These are phyloP conservation scores for Cynopterus sphinx DNA, from an alignment of 2,797 vertebrate species.

Conservation along the genomic window DNA sequence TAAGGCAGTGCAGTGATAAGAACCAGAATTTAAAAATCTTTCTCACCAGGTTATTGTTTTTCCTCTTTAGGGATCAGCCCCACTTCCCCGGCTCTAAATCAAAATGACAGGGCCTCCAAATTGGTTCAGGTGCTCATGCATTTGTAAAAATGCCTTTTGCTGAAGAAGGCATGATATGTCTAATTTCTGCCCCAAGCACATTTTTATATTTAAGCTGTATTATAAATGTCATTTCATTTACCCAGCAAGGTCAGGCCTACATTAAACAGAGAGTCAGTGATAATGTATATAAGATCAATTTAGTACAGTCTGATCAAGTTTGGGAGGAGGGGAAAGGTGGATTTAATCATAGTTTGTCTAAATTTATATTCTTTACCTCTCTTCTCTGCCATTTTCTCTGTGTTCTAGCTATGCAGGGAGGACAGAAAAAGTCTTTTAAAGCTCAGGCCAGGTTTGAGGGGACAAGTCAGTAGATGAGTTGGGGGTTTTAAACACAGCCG, in stretches of 20 bases:
- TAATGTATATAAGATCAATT: conserved; percentile 31
- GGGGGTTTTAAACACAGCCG: background rate
- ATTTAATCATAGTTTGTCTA: conserved; percentile 36
- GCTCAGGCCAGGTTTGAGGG: background rate
- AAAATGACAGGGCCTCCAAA: conserved; percentile 55
- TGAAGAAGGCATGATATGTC: conserved; percentile 68
- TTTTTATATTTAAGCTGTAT: conserved; percentile 79
- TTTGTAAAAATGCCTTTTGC: conserved; percentile 71
- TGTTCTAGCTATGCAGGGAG: background rate
- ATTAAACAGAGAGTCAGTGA: background rate
- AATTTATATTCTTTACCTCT: conserved; percentile 38
- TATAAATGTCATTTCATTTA: conserved; percentile 74
- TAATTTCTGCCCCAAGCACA: conserved; percentile 69
- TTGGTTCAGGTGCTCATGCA: conserved; percentile 71
- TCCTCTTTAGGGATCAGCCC: conserved; percentile 67
- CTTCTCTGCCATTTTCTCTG: background rate
- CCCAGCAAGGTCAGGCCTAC: background rate
- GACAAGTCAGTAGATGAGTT: background rate
- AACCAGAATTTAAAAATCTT: conserved; percentile 34
- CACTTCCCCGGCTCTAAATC: conserved; percentile 73
- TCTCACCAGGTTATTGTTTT: conserved; percentile 59
- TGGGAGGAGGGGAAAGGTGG: background rate
- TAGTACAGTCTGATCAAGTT: conserved; percentile 35
- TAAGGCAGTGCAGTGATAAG: background rate
- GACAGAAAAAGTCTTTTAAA: conserved; percentile 10